Conservation (phyloP, 2,113 vertebrate genomes). For the Poeciliopsis occidentalis region DNA sequence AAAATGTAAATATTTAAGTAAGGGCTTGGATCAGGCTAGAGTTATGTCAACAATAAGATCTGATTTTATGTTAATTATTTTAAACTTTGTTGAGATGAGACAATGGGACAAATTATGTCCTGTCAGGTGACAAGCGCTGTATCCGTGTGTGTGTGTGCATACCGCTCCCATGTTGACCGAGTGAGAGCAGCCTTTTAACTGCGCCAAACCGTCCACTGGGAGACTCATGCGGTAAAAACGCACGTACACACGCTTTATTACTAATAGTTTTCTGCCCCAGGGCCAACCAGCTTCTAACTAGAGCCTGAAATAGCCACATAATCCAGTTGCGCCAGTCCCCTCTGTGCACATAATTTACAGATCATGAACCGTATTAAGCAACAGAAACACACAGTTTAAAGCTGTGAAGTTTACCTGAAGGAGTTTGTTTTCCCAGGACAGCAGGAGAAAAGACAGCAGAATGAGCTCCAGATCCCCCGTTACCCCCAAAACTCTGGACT, state of each 20-base stretch:
- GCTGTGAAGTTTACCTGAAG: slow-evolving; percentile 60
- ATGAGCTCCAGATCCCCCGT: slow-evolving; percentile 42
- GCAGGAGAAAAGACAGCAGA: slow-evolving; percentile 56
- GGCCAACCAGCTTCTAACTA: slow-evolving; percentile 17
- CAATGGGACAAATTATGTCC: not conserved
- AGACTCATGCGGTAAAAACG: not conserved
- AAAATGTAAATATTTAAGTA: not conserved
- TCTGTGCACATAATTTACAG: slow-evolving; percentile 39
- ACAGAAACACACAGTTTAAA: not conserved
- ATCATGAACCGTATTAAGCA: slow-evolving; percentile 9
- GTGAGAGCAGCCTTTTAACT: not conserved
- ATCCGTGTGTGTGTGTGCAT: not conserved
- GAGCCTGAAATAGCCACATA: slow-evolving; percentile 69
- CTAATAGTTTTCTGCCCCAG: not conserved
- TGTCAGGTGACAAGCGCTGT: not conserved
- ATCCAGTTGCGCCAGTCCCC: slow-evolving; percentile 21
- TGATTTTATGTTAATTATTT: not conserved
- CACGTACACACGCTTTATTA: slow-evolving; percentile 9
- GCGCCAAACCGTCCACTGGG: no score
- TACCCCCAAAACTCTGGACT: slow-evolving; percentile 34
- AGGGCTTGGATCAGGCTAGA: not conserved
- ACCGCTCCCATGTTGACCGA: not conserved
- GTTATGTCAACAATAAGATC: not conserved
- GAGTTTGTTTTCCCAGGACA: slow-evolving; percentile 48
- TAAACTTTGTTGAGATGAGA: not conserved